A percentile compares a stretch with the other conserved stretches of the same genome.
Conservation (phyloP, 2,797 vertebrate genomes). For the Macroramphosus scolopax region DNA sequence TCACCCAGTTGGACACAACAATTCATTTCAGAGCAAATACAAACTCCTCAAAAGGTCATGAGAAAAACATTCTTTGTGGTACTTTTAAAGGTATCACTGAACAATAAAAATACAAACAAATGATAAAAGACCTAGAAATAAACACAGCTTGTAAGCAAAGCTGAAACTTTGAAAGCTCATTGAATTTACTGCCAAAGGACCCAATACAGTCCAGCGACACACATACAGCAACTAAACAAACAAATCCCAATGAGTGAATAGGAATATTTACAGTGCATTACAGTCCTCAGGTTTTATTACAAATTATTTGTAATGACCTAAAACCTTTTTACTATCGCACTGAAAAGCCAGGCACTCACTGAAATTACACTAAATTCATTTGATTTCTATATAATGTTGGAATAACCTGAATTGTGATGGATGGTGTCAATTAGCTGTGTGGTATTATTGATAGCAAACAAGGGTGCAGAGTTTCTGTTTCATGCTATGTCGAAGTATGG, state of each 20-base stretch:
- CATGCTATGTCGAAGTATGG: not conserved
- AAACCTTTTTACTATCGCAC: too few species aligned
- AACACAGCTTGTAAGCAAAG: not conserved
- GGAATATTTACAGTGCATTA: not conserved
- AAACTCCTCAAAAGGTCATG: not conserved
- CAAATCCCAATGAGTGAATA: not conserved
- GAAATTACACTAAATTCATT: not conserved
- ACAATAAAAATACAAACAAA: not conserved
- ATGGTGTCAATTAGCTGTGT: too few species aligned
- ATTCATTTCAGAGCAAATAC: not conserved
- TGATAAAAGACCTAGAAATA: not conserved
- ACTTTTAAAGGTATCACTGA: not conserved
- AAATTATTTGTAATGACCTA: too few species aligned
- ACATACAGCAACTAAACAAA: slow-evolving; percentile 3
- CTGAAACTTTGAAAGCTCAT: too few species aligned
- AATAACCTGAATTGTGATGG: too few species aligned
- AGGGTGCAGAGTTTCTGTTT: slow-evolving; percentile 2
- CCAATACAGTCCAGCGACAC: too few species aligned
- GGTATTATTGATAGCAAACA: too few species aligned
- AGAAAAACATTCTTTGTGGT: not conserved
- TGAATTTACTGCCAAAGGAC: too few species aligned
- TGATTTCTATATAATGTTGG: too few species aligned
- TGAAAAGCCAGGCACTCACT: not conserved
- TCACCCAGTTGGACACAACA: not conserved
- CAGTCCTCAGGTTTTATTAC: too few species aligned